Base-by-base conservation (phyloP, 53 echinoderm and acorn worm species). In the Pentamera pediparva region DNA sequence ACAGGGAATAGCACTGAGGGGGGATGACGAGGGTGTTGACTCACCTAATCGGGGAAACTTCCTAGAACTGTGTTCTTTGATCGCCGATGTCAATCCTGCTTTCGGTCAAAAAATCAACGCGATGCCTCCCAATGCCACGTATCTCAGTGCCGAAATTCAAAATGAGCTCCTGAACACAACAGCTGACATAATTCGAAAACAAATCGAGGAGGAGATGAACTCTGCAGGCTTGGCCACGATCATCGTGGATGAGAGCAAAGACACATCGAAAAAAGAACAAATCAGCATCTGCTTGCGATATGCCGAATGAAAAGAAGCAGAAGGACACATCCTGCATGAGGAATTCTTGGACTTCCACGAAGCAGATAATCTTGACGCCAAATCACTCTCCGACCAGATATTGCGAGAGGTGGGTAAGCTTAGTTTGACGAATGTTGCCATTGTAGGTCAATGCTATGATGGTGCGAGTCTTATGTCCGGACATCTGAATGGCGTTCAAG, bases 321-420 rank as follows among this genome's bases (percentile, higher is more conserved):
- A 6, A 15, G 59, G 26, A 31, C 30, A 58, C 31, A 27, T 27
- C 15, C 27, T 58, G 69, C 69, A 69, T 69, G 69, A 69, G 40
- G 69, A 69, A 69, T 69, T 69, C 45, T 5, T 69, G 8, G 69
- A 69, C 40, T 69, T 69, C 43, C 69, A 69, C 24, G 69, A 69
- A 69, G 69, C 69, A 19, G 45, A 39, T 69, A 39, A 69, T 41
- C 45, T 69, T 40, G 69, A 69, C 32, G 43, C 69, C 21, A 69
- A 69, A 47, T 69, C 41, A 43, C 59, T 58, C 31, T 20, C 59
- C 28, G 59, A 58, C 25, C 59, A 58, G 59, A 58, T 58, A 17
- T 28, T 58, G 21, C 59, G 30, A 15, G 59, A 58, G 28, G 17
- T 58, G 15, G 26, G 30, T 58, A 58, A 58, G 31, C 59, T 58